These are phyloP conservation scores for Orchestia grillus DNA, from an alignment of 1,140 invertebrate species.

Conservation along the genomic window DNA sequence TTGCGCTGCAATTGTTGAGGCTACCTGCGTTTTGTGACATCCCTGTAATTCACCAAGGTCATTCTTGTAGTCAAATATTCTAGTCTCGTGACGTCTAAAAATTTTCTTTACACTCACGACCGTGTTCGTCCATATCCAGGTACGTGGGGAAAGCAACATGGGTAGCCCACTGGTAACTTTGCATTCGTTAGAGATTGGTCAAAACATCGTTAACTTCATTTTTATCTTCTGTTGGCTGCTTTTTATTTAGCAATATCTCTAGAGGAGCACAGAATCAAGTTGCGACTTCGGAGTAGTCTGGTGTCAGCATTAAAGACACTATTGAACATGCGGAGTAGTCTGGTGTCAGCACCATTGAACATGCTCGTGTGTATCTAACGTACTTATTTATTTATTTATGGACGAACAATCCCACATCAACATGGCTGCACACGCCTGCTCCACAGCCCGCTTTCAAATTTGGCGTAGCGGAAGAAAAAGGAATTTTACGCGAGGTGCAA, in stretches of 20 bases:
- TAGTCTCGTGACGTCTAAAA: not conserved
- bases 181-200: not conserved
- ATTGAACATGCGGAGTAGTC: too few species aligned
- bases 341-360: too few species aligned
- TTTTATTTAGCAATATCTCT: too few species aligned
- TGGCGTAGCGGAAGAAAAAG: not conserved
- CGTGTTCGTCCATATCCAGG: not conserved
- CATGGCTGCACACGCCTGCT: not conserved
- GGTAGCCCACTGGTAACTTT: not conserved
- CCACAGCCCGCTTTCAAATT: not conserved
- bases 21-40: not conserved
- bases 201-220: not conserved
- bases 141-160: not conserved
- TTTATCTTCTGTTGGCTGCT: not conserved
- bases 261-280: too few species aligned
- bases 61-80: not conserved
- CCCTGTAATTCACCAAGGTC: not conserved
- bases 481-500: not conserved
- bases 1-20: not conserved
- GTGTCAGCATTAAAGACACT: too few species aligned
- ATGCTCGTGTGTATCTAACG: too few species aligned
- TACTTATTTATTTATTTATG: too few species aligned
- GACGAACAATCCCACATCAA: not conserved
- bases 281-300: too few species aligned
- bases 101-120: not conserved